These are phyloP conservation scores for Volucella inflata DNA, from an alignment of 2,888 invertebrate genomes.

Conservation along the genomic window DNA sequence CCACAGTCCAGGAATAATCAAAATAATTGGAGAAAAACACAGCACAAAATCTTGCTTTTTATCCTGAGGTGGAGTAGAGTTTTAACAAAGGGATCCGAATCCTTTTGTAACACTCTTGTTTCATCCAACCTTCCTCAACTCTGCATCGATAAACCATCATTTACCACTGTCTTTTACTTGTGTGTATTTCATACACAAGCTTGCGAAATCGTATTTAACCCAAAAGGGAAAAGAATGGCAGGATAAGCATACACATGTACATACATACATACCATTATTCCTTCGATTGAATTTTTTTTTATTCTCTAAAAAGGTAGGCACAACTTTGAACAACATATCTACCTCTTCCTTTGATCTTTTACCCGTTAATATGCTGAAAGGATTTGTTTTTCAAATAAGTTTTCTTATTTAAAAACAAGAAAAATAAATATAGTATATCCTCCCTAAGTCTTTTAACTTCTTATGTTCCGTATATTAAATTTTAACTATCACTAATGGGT, in stretches of 20 bases:
- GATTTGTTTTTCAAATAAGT: slow-evolving; percentile 1
- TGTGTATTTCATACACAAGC: slow-evolving; percentile 44
- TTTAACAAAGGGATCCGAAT: background rate
- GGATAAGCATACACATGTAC: background rate
- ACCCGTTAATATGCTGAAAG: slow-evolving; percentile 20
- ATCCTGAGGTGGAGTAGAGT: slow-evolving; percentile 22
- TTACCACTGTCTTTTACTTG: slow-evolving; percentile 16
- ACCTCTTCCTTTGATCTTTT: slow-evolving; percentile 23
- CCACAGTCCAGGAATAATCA: slow-evolving; percentile 47
- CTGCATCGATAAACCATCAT: slow-evolving; percentile 30
- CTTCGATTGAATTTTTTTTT: slow-evolving; percentile 11
- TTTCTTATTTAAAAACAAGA: background rate
- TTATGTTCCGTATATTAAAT: slow-evolving; percentile 16
- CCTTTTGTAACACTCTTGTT: slow-evolving; percentile 3
- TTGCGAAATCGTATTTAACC: slow-evolving; percentile 23
- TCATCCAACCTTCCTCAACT: slow-evolving; percentile 14
- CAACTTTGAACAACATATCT: slow-evolving; percentile 9
- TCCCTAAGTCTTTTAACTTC: slow-evolving; percentile 2
- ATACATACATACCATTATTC: background rate
- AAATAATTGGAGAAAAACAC: slow-evolving; percentile 39
- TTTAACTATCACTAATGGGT: slow-evolving; percentile 48
- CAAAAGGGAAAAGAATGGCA: slow-evolving; percentile 6
- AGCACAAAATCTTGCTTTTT: slow-evolving; percentile 13
- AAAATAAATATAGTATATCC: background rate
- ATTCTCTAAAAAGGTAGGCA: slow-evolving; percentile 22